Percentiles rank a stretch among this genome's conserved stretches.
phyloP scores from a whole-genome alignment of 2,888 invertebrate species.

The Polymixis lichenea region DNA sequence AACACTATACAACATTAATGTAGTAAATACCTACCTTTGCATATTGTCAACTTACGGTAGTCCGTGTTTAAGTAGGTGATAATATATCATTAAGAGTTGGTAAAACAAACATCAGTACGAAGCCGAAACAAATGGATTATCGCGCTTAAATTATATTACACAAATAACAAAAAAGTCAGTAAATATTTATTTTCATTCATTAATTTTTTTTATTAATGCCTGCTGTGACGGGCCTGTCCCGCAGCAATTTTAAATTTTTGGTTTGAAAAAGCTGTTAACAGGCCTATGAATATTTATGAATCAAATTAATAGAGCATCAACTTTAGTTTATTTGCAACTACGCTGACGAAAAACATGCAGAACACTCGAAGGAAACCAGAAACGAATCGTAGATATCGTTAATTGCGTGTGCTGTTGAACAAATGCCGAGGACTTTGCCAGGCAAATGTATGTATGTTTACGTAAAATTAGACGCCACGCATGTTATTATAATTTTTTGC shows the following conservation, averaged over 20 bases:
- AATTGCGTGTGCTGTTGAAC: slow-evolving; percentile 34
- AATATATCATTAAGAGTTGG: slow-evolving; percentile 8
- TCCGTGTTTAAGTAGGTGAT: not conserved
- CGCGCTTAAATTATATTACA: not conserved
- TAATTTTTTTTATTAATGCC: not conserved
- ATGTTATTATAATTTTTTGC: slow-evolving; percentile 28
- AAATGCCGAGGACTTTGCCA: slow-evolving; percentile 40
- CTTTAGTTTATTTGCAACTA: slow-evolving; percentile 6
- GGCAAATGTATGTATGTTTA: slow-evolving; percentile 12
- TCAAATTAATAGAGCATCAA: not conserved
- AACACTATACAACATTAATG: slow-evolving; percentile 9
- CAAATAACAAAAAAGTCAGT: not conserved
- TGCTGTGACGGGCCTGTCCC: too few species aligned
- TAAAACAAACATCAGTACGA: slow-evolving; percentile 27
- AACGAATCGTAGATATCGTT: slow-evolving; percentile 21
- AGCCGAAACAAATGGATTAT: slow-evolving; percentile 17
- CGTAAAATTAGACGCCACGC: slow-evolving; percentile 30
- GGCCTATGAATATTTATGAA: not conserved
- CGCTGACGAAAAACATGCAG: not conserved
- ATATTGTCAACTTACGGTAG: not conserved
- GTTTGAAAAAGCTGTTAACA: not conserved
- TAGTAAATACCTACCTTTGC: not conserved
- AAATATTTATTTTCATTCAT: not conserved
- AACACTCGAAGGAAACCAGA: slow-evolving; percentile 35
- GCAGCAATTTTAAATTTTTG: too few species aligned